Base-by-base conservation (phyloP, 2,888 invertebrate genomes). In the Slavum lentiscoides region DNA sequence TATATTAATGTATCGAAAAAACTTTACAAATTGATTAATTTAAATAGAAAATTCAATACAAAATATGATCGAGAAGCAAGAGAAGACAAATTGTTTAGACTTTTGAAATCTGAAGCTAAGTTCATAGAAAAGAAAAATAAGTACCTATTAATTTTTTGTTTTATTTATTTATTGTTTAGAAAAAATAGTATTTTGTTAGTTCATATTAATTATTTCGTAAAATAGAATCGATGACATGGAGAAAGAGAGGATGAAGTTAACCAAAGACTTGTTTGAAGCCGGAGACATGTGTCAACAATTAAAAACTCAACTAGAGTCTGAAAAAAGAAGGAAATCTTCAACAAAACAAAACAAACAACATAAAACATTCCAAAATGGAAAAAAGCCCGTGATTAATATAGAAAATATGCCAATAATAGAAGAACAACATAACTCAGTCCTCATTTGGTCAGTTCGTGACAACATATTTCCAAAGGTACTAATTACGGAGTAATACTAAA, bases 351-450 rank as follows among this genome's bases (percentile, higher is more conserved):
- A 69, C 59, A 69, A 74, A 59, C 64, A 37, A 30, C 21, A 64
- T n/a, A 80, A 80, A 72, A 0, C 13, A 8, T 6, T 21, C 3
- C n/a, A 39, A 64, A 80, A 62, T 43, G 19, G 58, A 1, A 70
- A 55, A 43, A n/a, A 64, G 30, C 17, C 43, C 9, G 19, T 11
- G 15, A 39, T 23, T 8, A 66, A 64, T 53, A 43, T 6, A 43
- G 64, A 80, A 64, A 83, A 82, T 61, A 74, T 64, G n/a, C 61
- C 82, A 30, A 70, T 74, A 61, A 23, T 62, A 53, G 61, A 83
- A 2, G 81, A 82, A 39, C 82, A 82, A 0, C 93, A 93, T 55
- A 82, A 84, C 73, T 82, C 81, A 37, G 83, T 84, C 30, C 73
- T 84, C 1, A 83, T 84, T 30, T 84, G 84, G 84, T 83, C 84